Conservation (phyloP, 2,797 vertebrate genomes). For the Xiphorhynchus erythropygius region DNA sequence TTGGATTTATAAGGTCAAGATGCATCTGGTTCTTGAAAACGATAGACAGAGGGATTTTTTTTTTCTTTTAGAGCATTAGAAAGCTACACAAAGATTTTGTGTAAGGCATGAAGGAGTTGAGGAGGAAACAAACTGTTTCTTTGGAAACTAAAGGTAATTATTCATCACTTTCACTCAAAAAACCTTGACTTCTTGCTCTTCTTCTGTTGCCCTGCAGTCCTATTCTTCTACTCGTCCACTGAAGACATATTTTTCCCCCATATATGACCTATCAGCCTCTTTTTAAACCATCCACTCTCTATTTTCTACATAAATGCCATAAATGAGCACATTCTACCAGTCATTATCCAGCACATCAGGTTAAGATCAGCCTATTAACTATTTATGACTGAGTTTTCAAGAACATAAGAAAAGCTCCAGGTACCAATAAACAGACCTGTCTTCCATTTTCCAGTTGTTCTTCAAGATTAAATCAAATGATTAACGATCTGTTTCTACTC, state of each 20-base stretch:
- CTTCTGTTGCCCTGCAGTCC: background rate
- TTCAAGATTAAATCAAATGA: background rate
- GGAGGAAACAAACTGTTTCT: background rate
- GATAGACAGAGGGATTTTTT: background rate
- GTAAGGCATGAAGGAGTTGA: background rate
- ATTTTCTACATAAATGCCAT: background rate
- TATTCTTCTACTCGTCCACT: background rate
- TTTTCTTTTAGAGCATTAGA: background rate
- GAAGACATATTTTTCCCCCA: background rate
- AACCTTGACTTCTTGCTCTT: background rate
- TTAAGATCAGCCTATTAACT: background rate
- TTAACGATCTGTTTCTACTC: background rate
- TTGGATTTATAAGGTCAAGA: background rate
- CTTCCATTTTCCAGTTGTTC: background rate
- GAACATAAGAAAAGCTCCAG: background rate
- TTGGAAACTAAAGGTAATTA: background rate
- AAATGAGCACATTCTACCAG: background rate
- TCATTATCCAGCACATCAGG: background rate
- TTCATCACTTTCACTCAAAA: background rate
- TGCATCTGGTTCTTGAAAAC: background rate
- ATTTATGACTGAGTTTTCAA: background rate
- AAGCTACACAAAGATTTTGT: background rate
- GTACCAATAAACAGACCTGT: background rate
- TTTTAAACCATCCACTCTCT: background rate
- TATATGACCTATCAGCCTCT: background rate